A percentile compares a stretch with the other conserved stretches of the same genome.
Conservation (phyloP, 2,113 vertebrate genomes). For the Neogale vison region DNA sequence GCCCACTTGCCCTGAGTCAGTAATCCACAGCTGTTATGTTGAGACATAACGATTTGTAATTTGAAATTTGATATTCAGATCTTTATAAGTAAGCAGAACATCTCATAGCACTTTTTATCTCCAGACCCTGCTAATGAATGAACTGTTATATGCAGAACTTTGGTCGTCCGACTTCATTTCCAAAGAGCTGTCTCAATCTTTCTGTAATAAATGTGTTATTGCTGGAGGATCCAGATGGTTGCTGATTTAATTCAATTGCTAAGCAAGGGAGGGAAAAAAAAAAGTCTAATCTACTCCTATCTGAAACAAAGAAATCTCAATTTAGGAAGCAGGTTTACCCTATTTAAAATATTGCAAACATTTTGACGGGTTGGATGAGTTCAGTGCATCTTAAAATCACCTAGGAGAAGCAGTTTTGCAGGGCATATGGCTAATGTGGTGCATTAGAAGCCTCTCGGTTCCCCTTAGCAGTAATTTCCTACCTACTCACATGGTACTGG, state of each 20-base stretch:
- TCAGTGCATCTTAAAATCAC: not conserved
- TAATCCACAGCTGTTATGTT: not conserved
- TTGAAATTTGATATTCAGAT: not conserved
- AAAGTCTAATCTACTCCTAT: constrained; percentile 39
- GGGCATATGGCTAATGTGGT: not conserved
- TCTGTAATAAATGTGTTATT: constrained; percentile 31
- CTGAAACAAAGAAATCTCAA: constrained; percentile 48
- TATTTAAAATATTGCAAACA: constrained; percentile 39
- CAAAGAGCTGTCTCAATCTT: not conserved
- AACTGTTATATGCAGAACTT: not conserved
- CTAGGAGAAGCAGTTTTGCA: not conserved
- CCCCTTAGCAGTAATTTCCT: not conserved
- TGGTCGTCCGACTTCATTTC: not conserved
- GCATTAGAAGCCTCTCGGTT: not conserved
- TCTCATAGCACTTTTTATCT: not conserved
- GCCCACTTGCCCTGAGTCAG: not conserved
- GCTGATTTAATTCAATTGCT: constrained; percentile 68
- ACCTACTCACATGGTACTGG: not conserved
- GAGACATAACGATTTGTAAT: not conserved
- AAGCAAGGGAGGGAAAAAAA: not conserved
- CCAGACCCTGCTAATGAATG: not conserved
- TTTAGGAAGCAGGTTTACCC: constrained; percentile 25
- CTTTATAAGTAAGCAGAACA: not conserved
- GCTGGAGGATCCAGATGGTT: constrained; percentile 66
- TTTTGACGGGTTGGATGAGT: not conserved